Percentiles rank a stretch among this genome's conserved stretches.
Conservation (phyloP, 2,888 invertebrate species). For the Cantharis lateralis region DNA sequence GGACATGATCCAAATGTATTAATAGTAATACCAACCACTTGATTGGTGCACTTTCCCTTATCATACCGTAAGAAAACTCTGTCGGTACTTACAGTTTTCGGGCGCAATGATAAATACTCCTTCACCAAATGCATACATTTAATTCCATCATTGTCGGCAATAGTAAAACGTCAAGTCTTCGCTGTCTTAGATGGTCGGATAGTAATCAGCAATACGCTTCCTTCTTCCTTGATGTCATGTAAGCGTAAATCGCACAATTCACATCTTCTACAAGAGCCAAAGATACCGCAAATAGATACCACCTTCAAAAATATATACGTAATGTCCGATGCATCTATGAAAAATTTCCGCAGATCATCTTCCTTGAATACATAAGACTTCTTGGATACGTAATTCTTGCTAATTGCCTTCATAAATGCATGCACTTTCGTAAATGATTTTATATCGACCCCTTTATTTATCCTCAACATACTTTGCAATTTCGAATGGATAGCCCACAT, state of each 20-base stretch:
- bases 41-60: too few species aligned
- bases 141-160: background rate
- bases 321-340: slow-evolving; percentile 7
- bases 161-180: background rate
- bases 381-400: slow-evolving; percentile 6
- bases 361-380: slow-evolving; percentile 13
- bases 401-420: slow-evolving; percentile 14
- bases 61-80: background rate
- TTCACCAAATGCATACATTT: slow-evolving; percentile 19
- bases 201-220: background rate
- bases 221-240: background rate
- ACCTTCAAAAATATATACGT: slow-evolving; percentile 16
- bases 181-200: background rate
- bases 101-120: slow-evolving; percentile 23
- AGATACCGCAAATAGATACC: slow-evolving; percentile 7
- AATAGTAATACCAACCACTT: too few species aligned
- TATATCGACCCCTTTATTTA: background rate
- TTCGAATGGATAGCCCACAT: slow-evolving; percentile 2
- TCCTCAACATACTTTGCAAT: background rate
- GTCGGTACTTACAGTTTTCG: slow-evolving; percentile 27
- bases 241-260: slow-evolving; percentile 8
- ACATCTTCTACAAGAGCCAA: slow-evolving; percentile 3
- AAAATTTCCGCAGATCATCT: slow-evolving; percentile 12
- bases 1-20: too few species aligned
- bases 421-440: slow-evolving; percentile 4